These are phyloP conservation scores for Bufotes viridis DNA, from an alignment of 2,797 vertebrate genomes.

Conservation along the genomic window DNA sequence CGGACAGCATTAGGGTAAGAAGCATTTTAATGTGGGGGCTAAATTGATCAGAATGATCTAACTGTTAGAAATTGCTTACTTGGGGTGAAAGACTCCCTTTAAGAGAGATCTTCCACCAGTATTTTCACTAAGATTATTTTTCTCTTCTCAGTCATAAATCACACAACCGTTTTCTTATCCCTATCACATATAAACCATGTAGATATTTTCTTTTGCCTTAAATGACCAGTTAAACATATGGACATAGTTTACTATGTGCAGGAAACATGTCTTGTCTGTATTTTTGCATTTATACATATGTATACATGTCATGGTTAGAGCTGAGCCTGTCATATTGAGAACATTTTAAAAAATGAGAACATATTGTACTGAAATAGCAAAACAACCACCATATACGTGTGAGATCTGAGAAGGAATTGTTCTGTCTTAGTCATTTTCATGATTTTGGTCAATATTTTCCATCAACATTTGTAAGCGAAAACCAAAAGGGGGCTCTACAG, in stretches of 20 bases:
- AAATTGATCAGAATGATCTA: too few relatives aligned
- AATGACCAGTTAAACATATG: slow-evolving; percentile 42
- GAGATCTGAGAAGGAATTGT: neutral
- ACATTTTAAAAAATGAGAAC: neutral
- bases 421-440: neutral
- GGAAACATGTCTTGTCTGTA: slow-evolving; percentile 18
- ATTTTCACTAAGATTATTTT: neutral
- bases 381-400: neutral
- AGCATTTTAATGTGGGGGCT: too few relatives aligned
- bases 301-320: slow-evolving; percentile 38
- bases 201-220: slow-evolving; percentile 37
- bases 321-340: neutral
- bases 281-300: slow-evolving; percentile 46
- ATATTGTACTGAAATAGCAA: slow-evolving; percentile 10
- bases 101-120: neutral
- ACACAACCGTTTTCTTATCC: neutral
- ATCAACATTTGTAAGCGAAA: neutral
- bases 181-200: neutral
- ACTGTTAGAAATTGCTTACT: too few relatives aligned
- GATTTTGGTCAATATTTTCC: neutral
- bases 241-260: slow-evolving; percentile 17
- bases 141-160: neutral
- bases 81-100: too few relatives aligned
- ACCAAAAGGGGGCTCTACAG: neutral
- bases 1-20: too few relatives aligned